Evolutionary conservation across 2,888 invertebrate species (phyloP).

Genomic region (Cheilosia vernalis): DNA sequence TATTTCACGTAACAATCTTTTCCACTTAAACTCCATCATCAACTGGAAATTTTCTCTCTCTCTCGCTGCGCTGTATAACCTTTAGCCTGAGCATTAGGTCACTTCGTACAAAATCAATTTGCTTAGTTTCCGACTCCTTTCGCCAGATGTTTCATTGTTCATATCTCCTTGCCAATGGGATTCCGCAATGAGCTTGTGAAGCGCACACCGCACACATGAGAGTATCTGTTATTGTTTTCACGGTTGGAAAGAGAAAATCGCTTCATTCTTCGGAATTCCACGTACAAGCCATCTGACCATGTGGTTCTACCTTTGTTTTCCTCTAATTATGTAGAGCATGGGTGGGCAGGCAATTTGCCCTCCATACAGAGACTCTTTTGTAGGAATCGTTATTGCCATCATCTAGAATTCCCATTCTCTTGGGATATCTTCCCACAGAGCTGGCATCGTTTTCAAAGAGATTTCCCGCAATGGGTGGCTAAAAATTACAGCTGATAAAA

Average conservation of each 20-base stretch:
- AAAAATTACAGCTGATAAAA: constrained; percentile 68
- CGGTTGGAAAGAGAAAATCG: constrained; percentile 49
- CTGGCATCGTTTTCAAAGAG: constrained; percentile 25
- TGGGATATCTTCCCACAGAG: not conserved
- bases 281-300: constrained; percentile 22
- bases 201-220: constrained; percentile 23
- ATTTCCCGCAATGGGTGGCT: constrained; percentile 46
- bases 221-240: constrained; percentile 9
- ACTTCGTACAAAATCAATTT: constrained; percentile 40
- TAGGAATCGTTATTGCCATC: constrained; percentile 51
- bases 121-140: constrained; percentile 20
- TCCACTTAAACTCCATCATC: constrained; percentile 14
- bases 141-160: constrained; percentile 54
- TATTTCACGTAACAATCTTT: constrained; percentile 19
- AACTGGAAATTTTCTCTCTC: constrained; percentile 24
- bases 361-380: constrained; percentile 13
- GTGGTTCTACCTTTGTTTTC: constrained; percentile 35
- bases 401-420: constrained; percentile 42
- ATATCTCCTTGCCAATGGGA: constrained; percentile 24
- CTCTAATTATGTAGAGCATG: constrained; percentile 16
- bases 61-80: constrained; percentile 11
- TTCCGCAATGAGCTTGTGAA: constrained; percentile 39
- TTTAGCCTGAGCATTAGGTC: constrained; percentile 38
- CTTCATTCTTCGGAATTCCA: constrained; percentile 22
- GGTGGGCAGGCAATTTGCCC: constrained; percentile 31